Base-by-base conservation (phyloP, 2,888 invertebrate genomes). In the Fabriciana adippe region DNA sequence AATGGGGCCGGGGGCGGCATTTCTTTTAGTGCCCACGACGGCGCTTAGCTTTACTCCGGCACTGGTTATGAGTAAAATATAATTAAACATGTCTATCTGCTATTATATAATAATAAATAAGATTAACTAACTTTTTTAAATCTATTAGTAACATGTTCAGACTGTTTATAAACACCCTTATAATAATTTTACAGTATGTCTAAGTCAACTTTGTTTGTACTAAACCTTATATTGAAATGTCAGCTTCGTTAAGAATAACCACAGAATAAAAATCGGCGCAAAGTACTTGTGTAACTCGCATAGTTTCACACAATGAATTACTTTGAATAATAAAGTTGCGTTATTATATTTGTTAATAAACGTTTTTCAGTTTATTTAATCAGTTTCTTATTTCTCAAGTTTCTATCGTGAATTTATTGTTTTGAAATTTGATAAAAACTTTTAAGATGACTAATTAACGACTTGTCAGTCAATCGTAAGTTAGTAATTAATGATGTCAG, bases 401-500 rank as follows among this genome's bases (percentile, higher is more conserved):
- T 51, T 64, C 53, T 62, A 66, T 68, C 62, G 64, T 65, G 66
- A 69, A 69, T 67, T 54, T 26, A 21, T 64, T 53, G 59, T 59
- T 70, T 66, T 45, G 64, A 70, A 70, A 73, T 72, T 73, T 74
- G 73, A 71, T 71, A 67, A 64, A 67, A 68, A 61, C 63, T 41
- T 41, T 59, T 66, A 66, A 66, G 60, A 50, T 66, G 60, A 72
- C 75, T 79, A 78, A 78, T 75, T 86, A 87, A 84, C 84, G 78
- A 85, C 81, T 86, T 89, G 88, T 88, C 90, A 88, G 82, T 85
- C 86, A 88, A 89, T 90, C 90, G 89, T 89, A 89, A 88, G 90
- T 84, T 90, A 81, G 79, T 87, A 91, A 91, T 90, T 90, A 91
- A 81, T 82, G 83, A 85, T 89, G 90, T 87, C 89, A 89, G 83